Evolutionary conservation across 2,113 vertebrate species (phyloP), one percentile per base, ranked within the genome.

Genomic region (Capreolus pygargus): DNA sequence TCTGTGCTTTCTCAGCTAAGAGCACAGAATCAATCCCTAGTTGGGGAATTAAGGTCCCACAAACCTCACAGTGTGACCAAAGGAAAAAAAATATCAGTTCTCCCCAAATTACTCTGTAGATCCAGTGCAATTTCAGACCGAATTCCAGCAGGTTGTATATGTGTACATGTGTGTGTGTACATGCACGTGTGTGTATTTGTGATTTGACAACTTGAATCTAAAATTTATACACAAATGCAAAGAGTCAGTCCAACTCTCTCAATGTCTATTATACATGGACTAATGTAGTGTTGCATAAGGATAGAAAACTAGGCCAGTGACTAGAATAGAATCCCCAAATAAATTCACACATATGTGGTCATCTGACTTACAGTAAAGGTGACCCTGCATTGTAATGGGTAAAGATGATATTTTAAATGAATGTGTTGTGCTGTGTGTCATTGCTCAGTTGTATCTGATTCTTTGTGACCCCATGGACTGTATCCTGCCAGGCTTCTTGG

Each of bases 161-260:
- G 52, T 83, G n/a, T 55, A 52, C n/a, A n/a, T 55, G 33, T 25
- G 50, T 55, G 81, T 83, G 81, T 83, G n/a, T 83, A 21, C 36
- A 19, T 52, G 47, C 17, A n/a, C 12, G 6, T 25, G 33, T 54
- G 81, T n/a, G 3, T 47, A 12, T 50, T 33, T 74, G 7, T 45
- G 39, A 76, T 76, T n/a, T 60, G 21, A 91, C 81, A 85, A 21
- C n/a, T 33, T 95, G n/a, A 74, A 85, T 85, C 54, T 76, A 95
- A 85, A 76, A 95, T 90, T n/a, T 78, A n/a, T 60, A 7, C 33
- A 33, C 19, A 58, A 76, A 52, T 76, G 58, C n/a, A 36, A 43
- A 83, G 17, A 85, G 27, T 90, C 45, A 54, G 4, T 78, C 64
- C 55, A 61, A 28, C n/a, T 78, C 45, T 76, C 19, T 45, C 47